Base-by-base conservation (phyloP, 2,888 invertebrate species). In the Phyllotreta cruciferae region DNA sequence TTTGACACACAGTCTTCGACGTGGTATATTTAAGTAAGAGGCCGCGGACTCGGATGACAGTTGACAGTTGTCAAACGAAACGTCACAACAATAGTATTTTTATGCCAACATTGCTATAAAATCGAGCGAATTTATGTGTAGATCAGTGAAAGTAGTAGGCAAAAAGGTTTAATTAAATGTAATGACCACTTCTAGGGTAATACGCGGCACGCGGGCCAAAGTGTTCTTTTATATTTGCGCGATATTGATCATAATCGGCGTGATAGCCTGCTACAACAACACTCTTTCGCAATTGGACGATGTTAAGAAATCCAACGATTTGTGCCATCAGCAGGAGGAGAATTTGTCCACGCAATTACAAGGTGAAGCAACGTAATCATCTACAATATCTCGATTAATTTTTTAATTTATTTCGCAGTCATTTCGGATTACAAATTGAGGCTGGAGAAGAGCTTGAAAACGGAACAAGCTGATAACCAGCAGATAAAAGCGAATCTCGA, bases 241-340 rank as follows among this genome's bases (percentile, higher is more conserved):
- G 47, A 74, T 85, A 60, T 73, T 85, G 57, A 80, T 85, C 67
- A 79, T 86, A 63, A 80, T 81, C 14, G 84, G 84, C 38, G 82
- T 86, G 71, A 81, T 87, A 62, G 86, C 85, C 56, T 83, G 86
- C 70, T 86, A 85, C 71, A 86, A 85, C 73, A 85, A 83, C 75
- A 85, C 85, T 6, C 83, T 86, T 70, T 79, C 83, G 49, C 85
- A 86, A 76, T 77, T 87, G 44, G 85, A 86, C 53, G 85, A 85
- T 72, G 81, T 82, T 14, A 81, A 83, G 71, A 84, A 83, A 70
- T 78, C 83, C 42, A 82, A 82, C 66, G 79, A 83, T 58, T 80
- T 82, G 63, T 87, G 87, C 73, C 83, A 84, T 68, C 85, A 86
- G 67, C 85, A 85, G 69, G 85, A 87, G 69, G 86, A 87, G 69